These are phyloP conservation scores for Calliphora vicina DNA, from an alignment of 1,140 invertebrate species.

Conservation along the genomic window DNA sequence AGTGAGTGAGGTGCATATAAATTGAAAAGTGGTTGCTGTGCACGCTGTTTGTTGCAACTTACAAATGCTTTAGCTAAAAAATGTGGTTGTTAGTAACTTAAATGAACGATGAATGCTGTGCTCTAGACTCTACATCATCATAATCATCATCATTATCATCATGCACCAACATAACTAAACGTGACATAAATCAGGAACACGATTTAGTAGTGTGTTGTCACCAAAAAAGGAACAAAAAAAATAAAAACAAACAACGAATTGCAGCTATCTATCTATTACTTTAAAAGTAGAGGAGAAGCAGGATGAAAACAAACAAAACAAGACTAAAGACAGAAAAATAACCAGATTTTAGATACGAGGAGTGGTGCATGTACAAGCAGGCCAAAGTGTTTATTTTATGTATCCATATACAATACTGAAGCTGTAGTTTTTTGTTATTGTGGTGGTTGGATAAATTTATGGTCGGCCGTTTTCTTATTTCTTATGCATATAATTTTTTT, in stretches of 20 bases:
- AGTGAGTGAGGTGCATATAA: no score
- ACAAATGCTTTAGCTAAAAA: not conserved
- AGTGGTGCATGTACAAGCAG: not conserved
- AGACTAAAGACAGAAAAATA: not conserved
- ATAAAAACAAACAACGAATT: not conserved
- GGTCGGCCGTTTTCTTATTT: not conserved
- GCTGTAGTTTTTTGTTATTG: not conserved
- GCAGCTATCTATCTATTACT: not conserved
- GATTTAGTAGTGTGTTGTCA: constrained; percentile 33
- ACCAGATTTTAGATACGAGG: not conserved
- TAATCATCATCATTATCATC: not conserved
- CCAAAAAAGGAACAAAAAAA: not conserved
- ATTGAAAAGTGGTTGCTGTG: no score
- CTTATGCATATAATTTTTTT: not conserved
- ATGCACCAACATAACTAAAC: constrained; percentile 10
- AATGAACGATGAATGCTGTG: not conserved
- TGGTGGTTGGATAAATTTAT: not conserved
- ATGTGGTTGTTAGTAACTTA: not conserved
- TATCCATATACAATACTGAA: not conserved
- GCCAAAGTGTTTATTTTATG: not conserved
- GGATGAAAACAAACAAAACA: not conserved
- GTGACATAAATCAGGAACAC: constrained; percentile 25
- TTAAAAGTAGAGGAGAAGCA: not conserved
- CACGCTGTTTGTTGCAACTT: not conserved
- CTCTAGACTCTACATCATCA: not conserved